Base-by-base conservation (phyloP, 2,888 invertebrate species). In the Cephus pygmeus region DNA sequence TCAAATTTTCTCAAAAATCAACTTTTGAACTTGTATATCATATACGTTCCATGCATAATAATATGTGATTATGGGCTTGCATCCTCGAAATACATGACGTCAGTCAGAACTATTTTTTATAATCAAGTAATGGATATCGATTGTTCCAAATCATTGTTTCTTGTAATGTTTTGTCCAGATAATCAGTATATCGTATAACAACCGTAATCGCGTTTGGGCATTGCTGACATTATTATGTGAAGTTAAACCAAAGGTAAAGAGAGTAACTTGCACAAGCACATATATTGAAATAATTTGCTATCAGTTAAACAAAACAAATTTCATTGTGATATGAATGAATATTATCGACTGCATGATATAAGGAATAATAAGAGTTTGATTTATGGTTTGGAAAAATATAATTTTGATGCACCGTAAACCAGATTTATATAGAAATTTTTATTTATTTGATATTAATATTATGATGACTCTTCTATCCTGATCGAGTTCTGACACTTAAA, bases 161-260 rank as follows among this genome's bases (percentile, higher is more conserved):
- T 40, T 40, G 40, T 40, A 40, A 40, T 15, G 2, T 40, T 40
- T 56, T 23, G 23, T 56, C 23, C 9, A 9, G 23, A 9, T 56
- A 56, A 56, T 56, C 56, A 56, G 56, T 56, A 56, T 56, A 56
- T 23, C 23, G 23, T 15, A 56, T 56, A 56, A 56, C 15, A 30
- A 71, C 69, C 34, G 36, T 36, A 75, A 69, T 12, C 34, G 69
- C 56, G 35, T 75, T 69, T 56, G 40, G 73, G 69, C 71, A 33
- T 75, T 77, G 35, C 30, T 23, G 71, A n/a, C 34, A 75, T 75
- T 40, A 35, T 68, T 77, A 31, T 69, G 15, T 71, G 75, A 77
- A 77, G 69, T 75, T 73, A 77, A 77, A 69, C 77, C 77, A 77
- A 77, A 77, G 77, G 75, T 23, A 23, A 23, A 56, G 56, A 56